phyloP scores from a whole-genome alignment of 1,140 invertebrate genomes.

The Oscheius sp. region DNA sequence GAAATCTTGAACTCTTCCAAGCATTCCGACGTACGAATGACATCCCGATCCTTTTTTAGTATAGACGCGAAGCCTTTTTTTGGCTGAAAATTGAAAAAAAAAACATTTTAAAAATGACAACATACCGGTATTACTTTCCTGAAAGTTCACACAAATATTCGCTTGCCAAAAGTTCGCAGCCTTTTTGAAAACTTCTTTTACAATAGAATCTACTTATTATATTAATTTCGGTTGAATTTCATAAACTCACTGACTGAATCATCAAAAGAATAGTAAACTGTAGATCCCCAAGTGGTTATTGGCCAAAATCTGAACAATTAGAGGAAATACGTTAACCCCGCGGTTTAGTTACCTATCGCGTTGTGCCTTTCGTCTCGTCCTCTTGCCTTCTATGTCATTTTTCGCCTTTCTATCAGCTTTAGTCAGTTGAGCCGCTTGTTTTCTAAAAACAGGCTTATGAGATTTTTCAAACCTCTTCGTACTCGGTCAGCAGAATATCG shows the following conservation, averaged over 20 bases:
- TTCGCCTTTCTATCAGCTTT: background rate
- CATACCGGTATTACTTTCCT: slow-evolving; percentile 23
- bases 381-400: too few species aligned
- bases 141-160: slow-evolving; percentile 27
- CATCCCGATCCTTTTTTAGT: slow-evolving; percentile 28
- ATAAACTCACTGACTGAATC: slow-evolving; percentile 9
- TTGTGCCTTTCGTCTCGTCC: slow-evolving; percentile 17
- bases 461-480: background rate
- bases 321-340: too few species aligned
- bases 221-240: background rate
- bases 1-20: slow-evolving; percentile 28
- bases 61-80: slow-evolving; percentile 23
- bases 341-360: background rate
- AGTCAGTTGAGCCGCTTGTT: background rate
- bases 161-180: slow-evolving; percentile 28
- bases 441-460: background rate
- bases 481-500: slow-evolving; percentile 25
- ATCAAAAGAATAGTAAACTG: slow-evolving; percentile 30
- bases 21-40: slow-evolving; percentile 24
- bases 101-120: background rate
- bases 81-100: slow-evolving; percentile 1
- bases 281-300: slow-evolving; percentile 17
- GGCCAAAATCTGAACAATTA: slow-evolving; percentile 9
- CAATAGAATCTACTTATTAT: background rate
- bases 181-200: slow-evolving; percentile 1